Evolutionary conservation across 2,113 vertebrate species (phyloP).

Genomic region (Calidris pygmaea): DNA sequence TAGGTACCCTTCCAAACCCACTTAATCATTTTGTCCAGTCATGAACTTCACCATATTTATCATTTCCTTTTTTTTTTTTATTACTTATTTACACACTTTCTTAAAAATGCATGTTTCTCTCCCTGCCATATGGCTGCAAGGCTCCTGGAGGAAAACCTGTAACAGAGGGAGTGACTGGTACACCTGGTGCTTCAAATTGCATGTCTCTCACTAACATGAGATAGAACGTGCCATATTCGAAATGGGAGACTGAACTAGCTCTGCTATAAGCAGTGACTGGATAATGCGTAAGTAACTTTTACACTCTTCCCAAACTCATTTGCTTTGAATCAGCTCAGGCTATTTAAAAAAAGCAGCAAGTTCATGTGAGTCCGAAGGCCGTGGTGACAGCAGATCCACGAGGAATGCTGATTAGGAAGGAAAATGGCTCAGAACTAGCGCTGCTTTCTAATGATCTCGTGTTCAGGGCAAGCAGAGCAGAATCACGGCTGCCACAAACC

Average conservation of each 20-base stretch:
- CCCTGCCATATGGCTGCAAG: not conserved
- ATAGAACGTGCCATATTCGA: not conserved
- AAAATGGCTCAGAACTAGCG: not conserved
- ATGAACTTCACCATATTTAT: not conserved
- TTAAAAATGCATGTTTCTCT: not conserved
- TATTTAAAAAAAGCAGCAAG: not conserved
- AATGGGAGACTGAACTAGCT: not conserved
- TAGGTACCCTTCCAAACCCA: not conserved
- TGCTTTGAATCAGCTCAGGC: not conserved
- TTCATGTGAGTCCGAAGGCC: not conserved
- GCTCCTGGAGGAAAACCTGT: not conserved
- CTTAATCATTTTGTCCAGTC: not conserved
- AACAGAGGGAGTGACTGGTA: not conserved
- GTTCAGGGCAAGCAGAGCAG: not conserved
- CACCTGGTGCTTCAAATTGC: not conserved
- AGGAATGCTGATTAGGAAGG: not conserved
- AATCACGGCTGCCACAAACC: not conserved
- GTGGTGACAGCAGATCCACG: not conserved
- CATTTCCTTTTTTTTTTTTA: not conserved
- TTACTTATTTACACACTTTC: not conserved
- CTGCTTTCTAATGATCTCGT: not conserved
- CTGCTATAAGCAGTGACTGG: not conserved
- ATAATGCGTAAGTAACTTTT: not conserved
- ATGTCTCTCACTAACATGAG: fast-evolving
- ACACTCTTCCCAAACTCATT: not conserved